A percentile compares a stretch with the other conserved stretches of the same genome.
Conservation (phyloP, 2,113 vertebrate genomes). For the Campylorhamphus procurvoides region DNA sequence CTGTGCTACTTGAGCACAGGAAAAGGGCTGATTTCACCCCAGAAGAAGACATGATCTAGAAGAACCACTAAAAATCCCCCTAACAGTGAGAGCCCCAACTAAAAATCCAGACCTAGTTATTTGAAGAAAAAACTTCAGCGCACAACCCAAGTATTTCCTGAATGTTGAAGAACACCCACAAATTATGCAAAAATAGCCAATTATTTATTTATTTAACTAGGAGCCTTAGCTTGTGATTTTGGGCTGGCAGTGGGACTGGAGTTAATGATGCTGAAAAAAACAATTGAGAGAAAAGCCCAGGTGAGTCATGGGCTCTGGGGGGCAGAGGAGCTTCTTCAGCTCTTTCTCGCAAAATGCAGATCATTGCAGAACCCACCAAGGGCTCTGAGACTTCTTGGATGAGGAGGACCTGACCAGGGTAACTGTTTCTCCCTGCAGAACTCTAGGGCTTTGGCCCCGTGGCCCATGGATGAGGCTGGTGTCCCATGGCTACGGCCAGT, state of each 20-base stretch:
- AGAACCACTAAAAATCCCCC: not conserved
- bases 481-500: not conserved
- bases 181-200: slow-evolving; percentile 1
- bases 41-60: not conserved
- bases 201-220: slow-evolving; percentile 31
- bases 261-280: not conserved
- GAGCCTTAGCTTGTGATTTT: not conserved
- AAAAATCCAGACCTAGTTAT: not conserved
- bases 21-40: not conserved
- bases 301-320: not conserved
- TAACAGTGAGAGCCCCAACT: not conserved
- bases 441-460: not conserved
- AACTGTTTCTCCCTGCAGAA: not conserved
- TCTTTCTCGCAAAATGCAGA: not conserved
- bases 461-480: not conserved
- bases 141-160: not conserved
- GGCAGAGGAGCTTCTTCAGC: not conserved
- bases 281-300: not conserved
- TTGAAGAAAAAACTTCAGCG: not conserved
- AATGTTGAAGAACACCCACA: slow-evolving; percentile 32
- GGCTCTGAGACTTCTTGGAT: not conserved
- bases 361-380: not conserved
- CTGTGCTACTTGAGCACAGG: not conserved
- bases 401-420: not conserved
- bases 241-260: not conserved